Evolutionary conservation across 2,113 vertebrate species (phyloP).

Genomic region (Laticauda colubrina): DNA sequence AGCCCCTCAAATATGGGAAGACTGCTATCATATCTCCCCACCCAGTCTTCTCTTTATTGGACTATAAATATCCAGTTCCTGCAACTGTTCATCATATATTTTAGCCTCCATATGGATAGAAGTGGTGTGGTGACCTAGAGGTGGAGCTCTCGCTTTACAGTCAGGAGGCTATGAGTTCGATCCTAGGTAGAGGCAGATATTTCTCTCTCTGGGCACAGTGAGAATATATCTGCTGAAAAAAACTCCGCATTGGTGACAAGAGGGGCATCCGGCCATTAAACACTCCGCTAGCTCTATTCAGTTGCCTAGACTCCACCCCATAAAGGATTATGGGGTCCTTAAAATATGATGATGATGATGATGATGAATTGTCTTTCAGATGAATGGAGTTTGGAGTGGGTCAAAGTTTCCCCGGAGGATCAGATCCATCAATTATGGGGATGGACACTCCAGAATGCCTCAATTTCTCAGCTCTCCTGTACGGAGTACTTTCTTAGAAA

Average conservation of each 20-base stretch:
- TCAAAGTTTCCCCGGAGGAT: neutral
- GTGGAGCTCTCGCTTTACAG: too few relatives aligned
- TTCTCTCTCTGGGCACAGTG: too few relatives aligned
- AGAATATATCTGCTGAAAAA: too few relatives aligned
- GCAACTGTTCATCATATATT: neutral
- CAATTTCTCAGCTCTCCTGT: neutral
- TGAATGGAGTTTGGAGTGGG: neutral
- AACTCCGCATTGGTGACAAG: too few relatives aligned
- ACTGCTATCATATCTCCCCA: neutral
- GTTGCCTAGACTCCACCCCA: too few relatives aligned
- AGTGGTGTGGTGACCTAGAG: too few relatives aligned
- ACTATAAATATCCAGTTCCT: neutral
- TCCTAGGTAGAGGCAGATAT: too few relatives aligned
- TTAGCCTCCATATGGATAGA: neutral
- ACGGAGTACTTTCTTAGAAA: neutral
- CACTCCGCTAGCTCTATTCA: too few relatives aligned
- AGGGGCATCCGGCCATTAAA: too few relatives aligned
- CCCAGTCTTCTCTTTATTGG: neutral
- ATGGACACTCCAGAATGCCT: neutral
- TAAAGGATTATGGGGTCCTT: too few relatives aligned
- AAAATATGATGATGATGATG: too few relatives aligned
- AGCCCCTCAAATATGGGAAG: neutral
- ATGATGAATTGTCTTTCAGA: neutral
- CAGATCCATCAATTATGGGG: neutral
- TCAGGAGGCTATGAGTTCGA: too few relatives aligned